A percentile compares a stretch with the other conserved stretches of the same genome.
Conservation (phyloP, 2,113 vertebrate species). For the Anarrhichthys ocellatus region DNA sequence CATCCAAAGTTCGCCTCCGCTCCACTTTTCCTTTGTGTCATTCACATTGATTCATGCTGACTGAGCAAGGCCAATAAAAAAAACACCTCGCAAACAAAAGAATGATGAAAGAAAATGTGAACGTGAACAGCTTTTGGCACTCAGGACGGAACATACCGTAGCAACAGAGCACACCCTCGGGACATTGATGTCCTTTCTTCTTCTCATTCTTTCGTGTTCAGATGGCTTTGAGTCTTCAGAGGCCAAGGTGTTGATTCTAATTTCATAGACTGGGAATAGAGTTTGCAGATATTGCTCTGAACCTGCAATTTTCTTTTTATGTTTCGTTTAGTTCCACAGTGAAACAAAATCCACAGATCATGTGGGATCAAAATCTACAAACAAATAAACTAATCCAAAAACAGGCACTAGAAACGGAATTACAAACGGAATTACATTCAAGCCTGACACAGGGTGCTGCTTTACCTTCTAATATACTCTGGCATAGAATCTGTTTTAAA, state of each 20-base stretch:
- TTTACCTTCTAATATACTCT: not conserved
- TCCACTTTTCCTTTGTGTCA: slow-evolving; percentile 39
- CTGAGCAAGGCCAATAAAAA: slow-evolving; percentile 44
- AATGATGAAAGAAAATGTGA: slow-evolving; percentile 40
- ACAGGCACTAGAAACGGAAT: not conserved
- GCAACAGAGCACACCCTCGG: not conserved
- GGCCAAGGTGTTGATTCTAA: slow-evolving; percentile 33
- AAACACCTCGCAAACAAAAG: slow-evolving; percentile 7
- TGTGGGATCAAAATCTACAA: slow-evolving; percentile 5
- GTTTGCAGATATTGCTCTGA: slow-evolving; percentile 7
- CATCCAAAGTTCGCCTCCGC: slow-evolving; percentile 29
- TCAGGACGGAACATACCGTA: not conserved
- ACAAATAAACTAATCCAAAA: not conserved
- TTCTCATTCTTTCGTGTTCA: not conserved
- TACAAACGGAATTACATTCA: no score
- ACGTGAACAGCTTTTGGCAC: slow-evolving; percentile 20
- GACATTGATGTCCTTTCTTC: slow-evolving; percentile 26
- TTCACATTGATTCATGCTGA: slow-evolving; percentile 53
- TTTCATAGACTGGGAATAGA: slow-evolving; percentile 17
- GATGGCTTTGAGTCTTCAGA: slow-evolving; percentile 28
- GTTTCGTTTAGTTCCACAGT: slow-evolving; percentile 1
- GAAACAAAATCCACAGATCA: not conserved
- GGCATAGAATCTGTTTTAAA: not conserved
- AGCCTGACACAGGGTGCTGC: not conserved
- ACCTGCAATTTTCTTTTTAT: slow-evolving; percentile 17